Percentiles rank a stretch among this genome's conserved stretches.
Evolutionary conservation across 2,113 vertebrate genomes (phyloP).

Genomic region (Zonotrichia leucophrys): DNA sequence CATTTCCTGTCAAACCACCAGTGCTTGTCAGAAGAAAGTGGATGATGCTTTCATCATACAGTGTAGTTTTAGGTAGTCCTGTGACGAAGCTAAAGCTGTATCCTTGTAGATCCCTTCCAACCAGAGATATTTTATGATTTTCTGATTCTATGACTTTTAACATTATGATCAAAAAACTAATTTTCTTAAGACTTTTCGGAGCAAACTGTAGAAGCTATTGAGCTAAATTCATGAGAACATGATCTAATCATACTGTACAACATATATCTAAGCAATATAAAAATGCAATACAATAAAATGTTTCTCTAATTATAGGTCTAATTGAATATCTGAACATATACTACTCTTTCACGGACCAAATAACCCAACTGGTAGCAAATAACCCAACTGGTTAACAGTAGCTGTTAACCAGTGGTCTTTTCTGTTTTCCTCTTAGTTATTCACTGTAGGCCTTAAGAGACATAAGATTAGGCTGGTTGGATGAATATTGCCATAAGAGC

Average conservation of each 20-base stretch:
- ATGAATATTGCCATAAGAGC: neutral
- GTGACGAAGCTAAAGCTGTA: accelerated
- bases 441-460: neutral
- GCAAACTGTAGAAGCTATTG: neutral
- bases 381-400: neutral
- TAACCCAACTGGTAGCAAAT: neutral
- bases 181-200: neutral
- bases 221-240: neutral
- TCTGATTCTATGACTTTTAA: neutral
- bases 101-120: neutral
- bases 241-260: neutral
- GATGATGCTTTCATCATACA: neutral
- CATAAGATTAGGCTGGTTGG: neutral
- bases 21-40: neutral
- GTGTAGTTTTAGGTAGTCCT: neutral
- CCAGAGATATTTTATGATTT: neutral
- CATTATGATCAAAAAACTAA: accelerated
- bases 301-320: neutral
- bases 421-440: neutral
- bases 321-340: neutral
- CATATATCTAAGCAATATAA: neutral
- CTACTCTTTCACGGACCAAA: neutral
- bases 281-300: neutral
- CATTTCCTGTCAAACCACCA: too few species aligned
- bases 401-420: neutral